phyloP scores from a whole-genome alignment of 1,140 invertebrate genomes.

The Zaprionus camerounensis region DNA sequence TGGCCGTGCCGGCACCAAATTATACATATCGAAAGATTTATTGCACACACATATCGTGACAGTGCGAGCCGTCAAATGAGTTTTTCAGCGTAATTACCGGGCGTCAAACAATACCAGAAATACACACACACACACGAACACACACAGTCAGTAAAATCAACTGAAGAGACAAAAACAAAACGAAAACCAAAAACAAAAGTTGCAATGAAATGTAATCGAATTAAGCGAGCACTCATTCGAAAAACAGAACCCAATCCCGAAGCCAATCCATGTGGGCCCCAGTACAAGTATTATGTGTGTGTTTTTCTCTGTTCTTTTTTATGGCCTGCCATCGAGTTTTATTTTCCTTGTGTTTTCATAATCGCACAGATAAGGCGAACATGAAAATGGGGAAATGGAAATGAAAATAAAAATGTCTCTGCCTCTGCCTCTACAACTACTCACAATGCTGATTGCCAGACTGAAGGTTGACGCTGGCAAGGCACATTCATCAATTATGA shows the following conservation, averaged over 20 bases:
- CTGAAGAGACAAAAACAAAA: constrained; percentile 17
- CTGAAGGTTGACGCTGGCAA: not conserved
- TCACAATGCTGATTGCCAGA: constrained; percentile 8
- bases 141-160: constrained; percentile 46
- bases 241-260: constrained; percentile 38
- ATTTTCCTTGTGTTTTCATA: constrained; percentile 52
- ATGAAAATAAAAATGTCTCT: constrained; percentile 48
- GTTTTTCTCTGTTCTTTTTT: constrained; percentile 50
- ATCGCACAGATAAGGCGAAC: constrained; percentile 49
- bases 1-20: constrained; percentile 68
- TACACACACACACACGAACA: constrained; percentile 16
- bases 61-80: constrained; percentile 79
- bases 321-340: constrained; percentile 53
- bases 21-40: constrained; percentile 80
- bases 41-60: constrained; percentile 63
- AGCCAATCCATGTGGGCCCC: constrained; percentile 67
- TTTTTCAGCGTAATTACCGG: constrained; percentile 79
- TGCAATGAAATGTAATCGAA: constrained; percentile 55
- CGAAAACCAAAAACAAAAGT: constrained; percentile 4
- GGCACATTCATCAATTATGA: constrained; percentile 75
- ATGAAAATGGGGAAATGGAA: constrained; percentile 43
- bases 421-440: constrained; percentile 47
- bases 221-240: constrained; percentile 65
- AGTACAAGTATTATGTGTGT: constrained; percentile 53
- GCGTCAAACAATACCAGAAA: constrained; percentile 73